phyloP scores from a whole-genome alignment of 2,113 vertebrate genomes.

The Procapra przewalskii region DNA sequence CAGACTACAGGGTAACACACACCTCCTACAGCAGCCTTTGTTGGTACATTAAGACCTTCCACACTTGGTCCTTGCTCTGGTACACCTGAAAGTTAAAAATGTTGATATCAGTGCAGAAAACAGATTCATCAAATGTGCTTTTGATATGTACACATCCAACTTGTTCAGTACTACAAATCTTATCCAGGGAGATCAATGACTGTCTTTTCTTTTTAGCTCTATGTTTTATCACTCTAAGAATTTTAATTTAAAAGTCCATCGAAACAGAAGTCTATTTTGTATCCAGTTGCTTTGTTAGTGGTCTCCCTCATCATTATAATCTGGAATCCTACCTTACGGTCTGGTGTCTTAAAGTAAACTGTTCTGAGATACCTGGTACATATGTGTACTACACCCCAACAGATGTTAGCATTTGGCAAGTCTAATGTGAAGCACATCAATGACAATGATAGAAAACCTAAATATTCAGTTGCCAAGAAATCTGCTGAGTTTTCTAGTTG shows the following conservation, averaged over 20 bases:
- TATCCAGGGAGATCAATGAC: fast-evolving
- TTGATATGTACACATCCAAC: no score
- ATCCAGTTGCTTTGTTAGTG: neutral
- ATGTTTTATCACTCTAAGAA: neutral
- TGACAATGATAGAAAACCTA: neutral
- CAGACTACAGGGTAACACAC: neutral
- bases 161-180: neutral
- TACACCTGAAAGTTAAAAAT: slow-evolving; percentile 77
- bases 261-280: neutral
- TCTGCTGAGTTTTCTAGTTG: neutral
- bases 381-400: neutral
- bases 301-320: neutral
- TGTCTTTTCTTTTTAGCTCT: neutral
- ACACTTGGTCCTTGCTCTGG: slow-evolving; percentile 87
- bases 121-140: neutral
- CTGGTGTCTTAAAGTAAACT: neutral
- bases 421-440: neutral
- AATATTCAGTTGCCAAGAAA: neutral
- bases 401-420: neutral
- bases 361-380: neutral
- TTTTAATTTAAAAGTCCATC: neutral
- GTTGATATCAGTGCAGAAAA: slow-evolving; percentile 26
- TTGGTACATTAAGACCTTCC: slow-evolving; percentile 87
- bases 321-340: neutral
- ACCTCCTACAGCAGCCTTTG: slow-evolving; percentile 88